Conservation (phyloP, 2,113 vertebrate species). For the Crotalus viridis region DNA sequence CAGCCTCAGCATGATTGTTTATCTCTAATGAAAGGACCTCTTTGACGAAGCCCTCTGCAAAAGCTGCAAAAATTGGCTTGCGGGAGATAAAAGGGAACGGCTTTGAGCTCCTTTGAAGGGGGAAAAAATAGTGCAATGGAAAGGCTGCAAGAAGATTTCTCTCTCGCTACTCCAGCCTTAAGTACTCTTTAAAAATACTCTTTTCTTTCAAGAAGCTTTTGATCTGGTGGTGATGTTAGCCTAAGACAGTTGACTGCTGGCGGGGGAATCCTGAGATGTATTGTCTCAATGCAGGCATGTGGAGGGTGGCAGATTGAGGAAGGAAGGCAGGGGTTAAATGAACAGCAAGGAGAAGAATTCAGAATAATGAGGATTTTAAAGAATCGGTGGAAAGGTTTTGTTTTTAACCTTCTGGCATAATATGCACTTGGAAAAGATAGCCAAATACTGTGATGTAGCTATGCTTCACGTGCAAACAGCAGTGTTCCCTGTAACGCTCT, state of each 20-base stretch:
- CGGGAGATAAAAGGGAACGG: constrained; percentile 41
- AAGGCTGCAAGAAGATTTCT: constrained; percentile 9
- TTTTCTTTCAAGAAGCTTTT: neutral
- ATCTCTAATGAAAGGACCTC: constrained; percentile 59
- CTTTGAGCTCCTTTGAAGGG: constrained; percentile 61
- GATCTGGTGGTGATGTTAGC: neutral
- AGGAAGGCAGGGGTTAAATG: neutral
- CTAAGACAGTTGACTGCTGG: neutral
- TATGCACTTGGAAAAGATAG: neutral
- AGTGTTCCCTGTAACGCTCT: neutral
- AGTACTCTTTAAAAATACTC: neutral
- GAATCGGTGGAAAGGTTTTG: neutral
- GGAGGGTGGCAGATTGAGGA: neutral
- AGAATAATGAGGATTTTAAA: neutral
- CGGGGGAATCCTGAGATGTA: neutral
- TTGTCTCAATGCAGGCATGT: neutral
- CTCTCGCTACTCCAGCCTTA: neutral
- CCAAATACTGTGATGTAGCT: neutral
- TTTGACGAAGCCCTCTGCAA: constrained; percentile 53
- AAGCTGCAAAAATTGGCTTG: constrained; percentile 56
- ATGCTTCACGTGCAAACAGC: neutral
- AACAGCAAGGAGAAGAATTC: neutral
- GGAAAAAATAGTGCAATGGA: constrained; percentile 35
- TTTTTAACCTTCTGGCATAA: neutral
- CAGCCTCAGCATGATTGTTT: constrained; percentile 67